Base-by-base conservation (phyloP, 2,113 vertebrate genomes). In the Cygnus buccinator region DNA sequence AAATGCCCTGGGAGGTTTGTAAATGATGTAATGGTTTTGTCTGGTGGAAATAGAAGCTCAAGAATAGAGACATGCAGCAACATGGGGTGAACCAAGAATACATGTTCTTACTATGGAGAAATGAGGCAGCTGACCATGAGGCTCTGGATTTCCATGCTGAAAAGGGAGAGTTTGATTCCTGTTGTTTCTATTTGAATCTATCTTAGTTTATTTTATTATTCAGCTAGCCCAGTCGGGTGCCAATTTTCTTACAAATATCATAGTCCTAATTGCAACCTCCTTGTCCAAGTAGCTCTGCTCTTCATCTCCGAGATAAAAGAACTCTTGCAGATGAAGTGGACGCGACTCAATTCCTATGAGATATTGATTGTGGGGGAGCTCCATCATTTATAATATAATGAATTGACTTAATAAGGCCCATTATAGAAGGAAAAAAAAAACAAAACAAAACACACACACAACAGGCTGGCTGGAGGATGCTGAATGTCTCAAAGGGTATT, bases 261-360 rank as follows among this genome's bases (percentile, higher is more conserved):
- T 10, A 15, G 3, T 57, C 29, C 8, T 57, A 19, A 18, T 6
- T 46, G 31, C 13, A 23, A 19, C 41, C 13, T 20, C 35, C 35
- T 76, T 52, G 37, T 25, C 66, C 52, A 41, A 62, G 48, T 13
- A 67, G 52, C 35, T 65, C 44, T 55, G 58, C 23, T 62, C 81
- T 33, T 90, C 48, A 23, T 66, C 54, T 35, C 52, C 8, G 41
- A 83, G 63, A 87, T 26, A 31, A 55, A 75, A 67, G 46, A 71
- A 52, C 7, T 35, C 61, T 20, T 37, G 48, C 0, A 11, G 52
- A 62, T 71, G 6, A 28, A 0, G 2, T 0, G 2, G 28, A 46
- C 4, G 14, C 35, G 14, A 37, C 29, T 41, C 77, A 31, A 0
- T 57, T 62, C 62, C 54, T 41, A 12, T 16, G 31, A 57, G 68